Base-by-base conservation (phyloP, 1,140 invertebrate species). In the Drusus annulatus region DNA sequence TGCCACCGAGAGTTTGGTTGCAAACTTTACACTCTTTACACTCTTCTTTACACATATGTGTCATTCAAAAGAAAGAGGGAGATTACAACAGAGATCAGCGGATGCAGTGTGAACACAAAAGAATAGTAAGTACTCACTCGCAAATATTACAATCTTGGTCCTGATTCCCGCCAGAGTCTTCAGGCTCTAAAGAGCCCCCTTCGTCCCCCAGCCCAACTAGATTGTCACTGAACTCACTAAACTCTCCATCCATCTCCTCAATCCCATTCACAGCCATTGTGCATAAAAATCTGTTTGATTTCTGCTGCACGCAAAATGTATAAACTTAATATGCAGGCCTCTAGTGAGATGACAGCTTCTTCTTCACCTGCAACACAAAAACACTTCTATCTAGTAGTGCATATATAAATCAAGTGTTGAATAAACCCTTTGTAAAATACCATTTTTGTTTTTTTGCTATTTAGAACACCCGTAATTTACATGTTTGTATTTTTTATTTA, bases 141-240 rank as follows among this genome's bases (percentile, higher is more conserved):
- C 89, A 90, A 87, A 90, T 89, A 81, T 87, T 89, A 86, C 89
- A 90, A 87, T 88, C 89, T 87, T 90, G 88, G 84, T 90, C 88
- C 84, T 89, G 86, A 80, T 89, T 89, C 31, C 88, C 88, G 58
- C 78, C 69, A 85, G 85, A 89, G 83, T 90, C 87, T 74, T 85
- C 85, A 78, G 89, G 87, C 83, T 90, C 89, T 83, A 90, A 86
- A 82, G 88, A 89, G 74, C 87, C 89, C 15, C 80, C 82, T 78
- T 90, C 89, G 86, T 90, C 89, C 76, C 87, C 87, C 77, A 90
- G 85, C 86, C 87, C 89, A 80, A 88, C 86, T 82, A 90, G 86
- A 80, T 87, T 87, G 86, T 89, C 89, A 80, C 87, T 87, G 84
- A 86, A 90, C 31, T 36, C 31, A 36, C 31, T 36, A 83, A 89